Conservation (phyloP, 2,113 vertebrate species). For the Eulacestoma nigropectus region DNA sequence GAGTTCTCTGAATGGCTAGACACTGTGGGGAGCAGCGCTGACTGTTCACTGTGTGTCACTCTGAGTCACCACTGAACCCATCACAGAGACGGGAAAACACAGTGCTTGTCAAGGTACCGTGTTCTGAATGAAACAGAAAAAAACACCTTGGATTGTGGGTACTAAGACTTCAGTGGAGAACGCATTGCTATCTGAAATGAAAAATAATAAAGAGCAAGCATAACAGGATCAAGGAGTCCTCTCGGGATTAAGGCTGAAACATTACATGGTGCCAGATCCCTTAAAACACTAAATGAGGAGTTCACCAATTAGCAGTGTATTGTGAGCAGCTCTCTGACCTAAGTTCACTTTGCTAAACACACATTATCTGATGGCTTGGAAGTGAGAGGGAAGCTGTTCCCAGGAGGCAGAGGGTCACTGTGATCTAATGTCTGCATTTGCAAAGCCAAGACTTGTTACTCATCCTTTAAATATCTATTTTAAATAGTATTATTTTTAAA, state of each 20-base stretch:
- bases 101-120: background rate
- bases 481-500: background rate
- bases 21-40: background rate
- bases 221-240: background rate
- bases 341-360: background rate
- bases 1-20: background rate
- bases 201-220: background rate
- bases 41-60: background rate
- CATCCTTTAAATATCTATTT: background rate
- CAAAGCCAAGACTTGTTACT: constrained; percentile 25
- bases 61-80: constrained; percentile 15
- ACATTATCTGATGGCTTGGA: background rate
- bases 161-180: background rate
- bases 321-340: constrained; percentile 21
- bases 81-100: background rate
- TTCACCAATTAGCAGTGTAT: background rate
- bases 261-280: background rate
- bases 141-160: background rate
- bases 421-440: constrained; percentile 55
- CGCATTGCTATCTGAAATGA: background rate
- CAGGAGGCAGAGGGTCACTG: background rate
- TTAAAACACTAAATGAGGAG: background rate
- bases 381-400: background rate
- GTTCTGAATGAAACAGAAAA: background rate
- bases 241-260: background rate